phyloP scores from a whole-genome alignment of 2,113 vertebrate species.

The Phrynosoma platyrhinos region DNA sequence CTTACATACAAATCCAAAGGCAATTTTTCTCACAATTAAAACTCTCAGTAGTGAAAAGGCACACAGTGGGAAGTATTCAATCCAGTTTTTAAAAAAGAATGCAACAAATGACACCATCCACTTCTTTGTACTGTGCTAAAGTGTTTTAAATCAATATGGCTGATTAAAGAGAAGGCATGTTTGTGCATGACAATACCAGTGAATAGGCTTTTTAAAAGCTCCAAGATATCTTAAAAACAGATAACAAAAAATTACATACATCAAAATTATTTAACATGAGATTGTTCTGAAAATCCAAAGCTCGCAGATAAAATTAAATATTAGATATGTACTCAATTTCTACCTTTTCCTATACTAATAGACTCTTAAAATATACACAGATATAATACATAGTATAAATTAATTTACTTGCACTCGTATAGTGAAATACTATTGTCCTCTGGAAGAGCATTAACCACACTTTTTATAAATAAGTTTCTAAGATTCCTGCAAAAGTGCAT shows the following conservation, averaged over 20 bases:
- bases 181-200: conserved; percentile 33
- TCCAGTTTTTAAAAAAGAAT: conserved; percentile 52
- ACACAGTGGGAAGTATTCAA: conserved; percentile 51
- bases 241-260: conserved; percentile 39
- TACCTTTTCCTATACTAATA: conserved; percentile 20
- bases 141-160: conserved; percentile 42
- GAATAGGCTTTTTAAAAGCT: conserved; percentile 31
- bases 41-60: conserved; percentile 65
- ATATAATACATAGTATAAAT: conserved; percentile 46
- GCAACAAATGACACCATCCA: conserved; percentile 24
- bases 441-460: conserved; percentile 37
- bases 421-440: conserved; percentile 45
- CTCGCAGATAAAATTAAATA: conserved; percentile 36
- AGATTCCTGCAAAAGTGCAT: background rate
- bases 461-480: conserved; percentile 22
- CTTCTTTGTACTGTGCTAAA: conserved; percentile 28
- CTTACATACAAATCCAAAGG: conserved; percentile 20
- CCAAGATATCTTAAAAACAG: conserved; percentile 38
- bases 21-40: conserved; percentile 43
- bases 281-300: conserved; percentile 35
- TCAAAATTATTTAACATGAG: conserved; percentile 42
- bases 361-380: conserved; percentile 38
- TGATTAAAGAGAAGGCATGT: conserved; percentile 42
- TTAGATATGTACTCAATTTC: conserved; percentile 37
- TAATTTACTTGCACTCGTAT: conserved; percentile 34